Evolutionary conservation across 2,113 vertebrate species (phyloP).

Genomic region (Patagioenas fasciata): DNA sequence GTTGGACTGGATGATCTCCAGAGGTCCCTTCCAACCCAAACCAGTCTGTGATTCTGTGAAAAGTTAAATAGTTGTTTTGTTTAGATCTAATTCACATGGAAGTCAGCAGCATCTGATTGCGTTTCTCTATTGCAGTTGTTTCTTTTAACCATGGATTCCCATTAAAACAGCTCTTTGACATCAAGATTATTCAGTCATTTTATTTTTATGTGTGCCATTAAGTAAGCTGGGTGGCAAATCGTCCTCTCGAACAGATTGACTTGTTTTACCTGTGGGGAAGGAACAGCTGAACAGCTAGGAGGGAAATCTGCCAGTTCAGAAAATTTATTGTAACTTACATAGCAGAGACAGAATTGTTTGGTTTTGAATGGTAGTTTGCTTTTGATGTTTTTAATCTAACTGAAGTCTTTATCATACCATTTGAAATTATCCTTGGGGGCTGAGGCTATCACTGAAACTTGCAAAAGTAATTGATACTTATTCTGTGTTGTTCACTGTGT

Average conservation of each 20-base stretch:
- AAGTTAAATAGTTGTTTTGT: background rate
- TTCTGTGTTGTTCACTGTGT: slow-evolving; percentile 53
- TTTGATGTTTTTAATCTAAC: slow-evolving; percentile 64
- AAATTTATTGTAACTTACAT: slow-evolving; percentile 42
- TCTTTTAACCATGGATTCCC: slow-evolving; percentile 3
- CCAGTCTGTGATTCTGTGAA: no score
- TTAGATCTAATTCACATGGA: background rate
- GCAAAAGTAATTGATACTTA: slow-evolving; percentile 66
- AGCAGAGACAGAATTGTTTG: slow-evolving; percentile 25
- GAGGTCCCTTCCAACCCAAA: no score
- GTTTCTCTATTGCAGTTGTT: background rate
- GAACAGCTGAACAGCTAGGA: slow-evolving; percentile 56
- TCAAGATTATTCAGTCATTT: slow-evolving; percentile 38
- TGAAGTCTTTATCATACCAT: slow-evolving; percentile 55
- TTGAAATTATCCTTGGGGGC: slow-evolving; percentile 41
- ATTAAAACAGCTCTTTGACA: slow-evolving; percentile 11
- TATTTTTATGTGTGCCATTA: slow-evolving; percentile 46
- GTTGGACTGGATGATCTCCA: no score
- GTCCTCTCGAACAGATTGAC: slow-evolving; percentile 40
- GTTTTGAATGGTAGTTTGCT: slow-evolving; percentile 59
- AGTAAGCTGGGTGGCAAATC: slow-evolving; percentile 51
- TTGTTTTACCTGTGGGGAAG: slow-evolving; percentile 58
- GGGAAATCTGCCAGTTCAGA: slow-evolving; percentile 58
- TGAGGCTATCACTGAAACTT: slow-evolving; percentile 49
- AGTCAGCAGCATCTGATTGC: background rate